Base-by-base conservation (phyloP, 2,113 vertebrate genomes). In the Dicaeum eximium region DNA sequence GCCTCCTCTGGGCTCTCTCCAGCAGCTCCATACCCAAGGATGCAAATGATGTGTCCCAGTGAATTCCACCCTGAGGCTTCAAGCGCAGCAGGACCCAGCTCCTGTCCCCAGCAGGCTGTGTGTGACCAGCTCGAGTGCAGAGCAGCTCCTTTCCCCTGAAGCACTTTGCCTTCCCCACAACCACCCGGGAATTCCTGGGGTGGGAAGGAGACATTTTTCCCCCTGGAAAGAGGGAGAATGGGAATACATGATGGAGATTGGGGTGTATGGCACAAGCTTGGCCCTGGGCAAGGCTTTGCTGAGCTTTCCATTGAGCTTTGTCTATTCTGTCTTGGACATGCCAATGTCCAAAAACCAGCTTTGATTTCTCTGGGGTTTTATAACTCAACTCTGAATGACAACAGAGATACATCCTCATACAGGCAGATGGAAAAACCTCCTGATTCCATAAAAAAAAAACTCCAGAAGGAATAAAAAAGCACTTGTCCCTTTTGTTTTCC, bases 211-310 rank as follows among this genome's bases (percentile, higher is more conserved):
- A 27, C 15, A 8, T 25, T 12, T 1, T 3, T 40, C 4, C 33
- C 13, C 0, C 0, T 0, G 16, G 65, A 22, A 73, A 50, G 48
- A 50, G 27, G 30, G 23, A 60, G 48, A 14, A 3, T 4, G 35
- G 37, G 47, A 66, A 79, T 7, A 14, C 0, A 0, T 56, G 47
- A 70, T 11, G 28, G 21, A 82, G 8, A 9, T 0, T 11, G 28
- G 30, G 27, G 8, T 23, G 30, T 37, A 51, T 2, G 4, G 51
- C 19, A 33, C 8, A 74, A 81, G 28, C 35, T 38, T 40, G 28
- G 31, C 35, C 28, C n/a, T 42, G 48, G 25, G 33, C 3, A 2
- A 42, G 18, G 4, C 18, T 25, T 70, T 8, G 8, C 72, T 28
- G 54, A 74, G 31, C 44, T 58, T 60, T 82, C 69, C 27, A 3